Percentiles rank a stretch among this genome's conserved stretches.
phyloP scores from a whole-genome alignment of 2,113 vertebrate genomes.

The Vidua macroura region DNA sequence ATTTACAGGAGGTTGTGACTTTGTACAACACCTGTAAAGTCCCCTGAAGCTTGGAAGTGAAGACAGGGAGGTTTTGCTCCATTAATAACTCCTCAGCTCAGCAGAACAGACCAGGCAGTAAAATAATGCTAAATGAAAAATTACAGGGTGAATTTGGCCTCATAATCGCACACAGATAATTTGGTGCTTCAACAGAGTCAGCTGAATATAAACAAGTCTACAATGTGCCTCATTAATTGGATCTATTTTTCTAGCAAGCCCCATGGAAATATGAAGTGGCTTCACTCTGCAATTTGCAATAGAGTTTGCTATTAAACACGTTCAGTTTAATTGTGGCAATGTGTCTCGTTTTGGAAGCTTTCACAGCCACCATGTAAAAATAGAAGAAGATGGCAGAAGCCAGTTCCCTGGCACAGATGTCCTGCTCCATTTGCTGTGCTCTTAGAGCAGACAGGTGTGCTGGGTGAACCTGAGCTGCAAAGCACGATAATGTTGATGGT shows the following conservation, averaged over 20 bases:
- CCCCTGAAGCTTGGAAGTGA: neutral
- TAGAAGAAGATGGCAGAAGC: constrained; percentile 26
- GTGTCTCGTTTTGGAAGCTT: constrained; percentile 11
- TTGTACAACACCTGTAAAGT: neutral
- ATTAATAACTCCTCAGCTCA: neutral
- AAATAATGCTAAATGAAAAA: constrained; percentile 57
- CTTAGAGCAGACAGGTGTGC: neutral
- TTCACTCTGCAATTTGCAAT: constrained; percentile 23
- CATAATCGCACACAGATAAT: constrained; percentile 39
- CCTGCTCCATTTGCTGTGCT: neutral
- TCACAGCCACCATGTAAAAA: constrained; percentile 35
- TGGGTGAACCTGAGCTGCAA: neutral
- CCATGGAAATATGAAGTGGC: constrained; percentile 45
- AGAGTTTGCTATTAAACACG: neutral
- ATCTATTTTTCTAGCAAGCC: constrained; percentile 46
- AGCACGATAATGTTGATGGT: neutral
- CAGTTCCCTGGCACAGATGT: constrained; percentile 43
- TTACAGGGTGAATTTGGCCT: constrained; percentile 50
- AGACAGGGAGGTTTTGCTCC: neutral
- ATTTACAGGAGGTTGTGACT: neutral
- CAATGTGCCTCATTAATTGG: constrained; percentile 47
- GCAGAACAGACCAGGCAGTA: neutral
- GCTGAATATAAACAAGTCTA: constrained; percentile 50
- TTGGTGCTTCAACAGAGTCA: constrained; percentile 29
- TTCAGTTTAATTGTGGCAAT: constrained; percentile 34